A percentile compares a stretch with the other conserved stretches of the same genome.
phyloP scores from a whole-genome alignment of 2,113 vertebrate genomes.

The Halcyon senegalensis region DNA sequence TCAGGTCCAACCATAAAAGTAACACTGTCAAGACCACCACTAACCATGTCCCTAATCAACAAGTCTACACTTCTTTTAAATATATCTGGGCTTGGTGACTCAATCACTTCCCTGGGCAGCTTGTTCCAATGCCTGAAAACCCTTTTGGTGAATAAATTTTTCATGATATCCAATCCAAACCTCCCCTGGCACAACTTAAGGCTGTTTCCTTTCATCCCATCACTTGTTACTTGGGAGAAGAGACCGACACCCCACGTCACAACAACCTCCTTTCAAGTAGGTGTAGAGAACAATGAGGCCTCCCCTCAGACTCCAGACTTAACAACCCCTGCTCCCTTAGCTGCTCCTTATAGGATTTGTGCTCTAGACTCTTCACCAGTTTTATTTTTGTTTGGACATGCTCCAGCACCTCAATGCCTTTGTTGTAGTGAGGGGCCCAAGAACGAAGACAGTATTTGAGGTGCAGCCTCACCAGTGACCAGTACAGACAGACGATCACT shows the following conservation, averaged over 20 bases:
- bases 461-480: fast-evolving
- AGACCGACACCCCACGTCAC: background rate
- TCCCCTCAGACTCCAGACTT: background rate
- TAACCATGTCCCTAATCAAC: no score
- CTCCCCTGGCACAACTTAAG: background rate
- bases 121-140: background rate
- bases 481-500: fast-evolving
- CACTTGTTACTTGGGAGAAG: background rate
- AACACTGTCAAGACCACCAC: background rate
- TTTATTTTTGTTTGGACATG: fast-evolving
- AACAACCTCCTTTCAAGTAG: background rate
- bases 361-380: background rate
- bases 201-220: background rate
- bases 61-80: background rate
- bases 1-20: background rate
- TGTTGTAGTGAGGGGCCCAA: background rate
- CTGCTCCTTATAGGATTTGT: background rate
- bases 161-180: background rate
- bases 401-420: background rate
- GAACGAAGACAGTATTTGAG: background rate
- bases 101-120: background rate
- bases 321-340: background rate
- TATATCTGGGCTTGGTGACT: no score
- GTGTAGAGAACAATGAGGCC: background rate
- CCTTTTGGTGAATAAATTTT: background rate